Conservation (phyloP, 2,113 vertebrate genomes). For the Galbula dea region DNA sequence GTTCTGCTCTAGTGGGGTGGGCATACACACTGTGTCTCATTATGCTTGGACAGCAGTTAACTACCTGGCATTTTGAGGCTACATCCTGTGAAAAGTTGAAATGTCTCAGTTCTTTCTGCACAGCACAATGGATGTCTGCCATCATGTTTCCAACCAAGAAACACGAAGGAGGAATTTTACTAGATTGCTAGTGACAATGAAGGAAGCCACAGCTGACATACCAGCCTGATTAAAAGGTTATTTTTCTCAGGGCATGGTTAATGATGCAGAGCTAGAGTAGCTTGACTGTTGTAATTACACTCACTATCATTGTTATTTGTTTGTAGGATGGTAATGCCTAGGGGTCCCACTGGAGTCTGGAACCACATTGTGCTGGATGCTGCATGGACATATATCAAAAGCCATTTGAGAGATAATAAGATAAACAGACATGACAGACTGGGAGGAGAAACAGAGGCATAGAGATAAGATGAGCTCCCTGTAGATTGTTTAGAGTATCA, state of each 20-base stretch:
- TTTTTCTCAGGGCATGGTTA: not conserved
- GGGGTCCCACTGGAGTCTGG: not conserved
- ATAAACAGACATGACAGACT: not conserved
- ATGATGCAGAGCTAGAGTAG: not conserved
- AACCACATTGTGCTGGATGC: not conserved
- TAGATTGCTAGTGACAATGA: not conserved
- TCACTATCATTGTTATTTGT: not conserved
- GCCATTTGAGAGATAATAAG: not conserved
- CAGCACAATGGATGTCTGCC: not conserved
- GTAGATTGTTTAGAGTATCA: rapidly evolving
- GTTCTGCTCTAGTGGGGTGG: not conserved
- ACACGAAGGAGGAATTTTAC: not conserved
- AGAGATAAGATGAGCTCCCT: not conserved
- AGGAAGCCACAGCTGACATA: not conserved
- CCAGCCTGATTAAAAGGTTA: not conserved
- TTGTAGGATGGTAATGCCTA: not conserved
- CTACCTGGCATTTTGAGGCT: not conserved
- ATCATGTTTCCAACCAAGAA: not conserved
- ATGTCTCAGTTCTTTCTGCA: not conserved
- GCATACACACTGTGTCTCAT: not conserved
- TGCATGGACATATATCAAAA: not conserved
- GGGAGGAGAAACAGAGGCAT: not conserved
- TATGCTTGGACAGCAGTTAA: not conserved
- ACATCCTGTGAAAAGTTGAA: not conserved
- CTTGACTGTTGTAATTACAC: not conserved